Base-by-base conservation (phyloP, 2,888 invertebrate genomes). In the Papilio demoleus region DNA sequence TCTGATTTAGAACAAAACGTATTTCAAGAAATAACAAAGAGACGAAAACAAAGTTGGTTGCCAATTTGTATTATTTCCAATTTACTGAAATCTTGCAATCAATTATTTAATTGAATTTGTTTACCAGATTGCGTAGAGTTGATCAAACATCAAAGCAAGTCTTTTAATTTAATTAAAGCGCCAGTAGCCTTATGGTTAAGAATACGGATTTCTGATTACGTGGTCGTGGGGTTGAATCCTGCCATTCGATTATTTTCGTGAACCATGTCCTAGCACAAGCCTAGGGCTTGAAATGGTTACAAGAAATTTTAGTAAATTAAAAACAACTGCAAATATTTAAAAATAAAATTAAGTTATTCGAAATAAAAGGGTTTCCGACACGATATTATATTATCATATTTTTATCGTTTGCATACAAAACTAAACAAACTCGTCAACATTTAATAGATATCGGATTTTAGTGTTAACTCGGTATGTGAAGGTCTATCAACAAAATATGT, bases 401-500 rank as follows among this genome's bases (percentile, higher is more conserved):
- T 36, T 11, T 34, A 34, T 31, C n/a, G n/a, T n/a, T n/a, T 36
- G 36, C 36, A 11, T 36, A 36, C n/a, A 36, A 36, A 12, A 53
- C 2, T 14, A 27, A 53, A 14, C n/a, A n/a, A 27, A 27, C 27
- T 53, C 53, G 2, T 27, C 38, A 59, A 38, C 2, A 36, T 36
- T 56, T 31, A 17, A 56, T 31, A 8, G 53, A 31, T 56, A 17
- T 56, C 53, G 31, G 31, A 31, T 56, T 31, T 56, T n/a, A 56
- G n/a, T 56, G 4, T 56, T n/a, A 56, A 17, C 6, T 31, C 24
- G 31, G 53, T 56, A 31, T 56, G 53, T 59, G 47, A 38, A 56
- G 56, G 53, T 31, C 53, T 31, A 56, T 17, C n/a, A 56, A 31
- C 17, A 17, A 31, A 31, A 31, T 56, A 31, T 56, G 31, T 31